phyloP scores from a whole-genome alignment of 1,140 invertebrate species.

The Drosophila sproati region DNA sequence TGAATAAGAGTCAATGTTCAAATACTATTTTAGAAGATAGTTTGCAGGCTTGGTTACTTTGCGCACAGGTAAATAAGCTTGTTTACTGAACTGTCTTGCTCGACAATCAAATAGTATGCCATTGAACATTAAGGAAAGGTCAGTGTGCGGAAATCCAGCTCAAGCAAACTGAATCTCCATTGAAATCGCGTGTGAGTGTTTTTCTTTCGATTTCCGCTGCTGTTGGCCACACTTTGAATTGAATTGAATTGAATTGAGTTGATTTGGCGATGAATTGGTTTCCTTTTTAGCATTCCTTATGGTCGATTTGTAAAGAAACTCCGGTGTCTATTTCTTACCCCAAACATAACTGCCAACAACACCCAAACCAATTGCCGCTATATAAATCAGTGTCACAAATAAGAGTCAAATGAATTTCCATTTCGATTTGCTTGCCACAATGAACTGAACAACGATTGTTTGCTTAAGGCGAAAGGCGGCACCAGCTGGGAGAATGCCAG shows the following conservation, averaged over 20 bases:
- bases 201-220: constrained; percentile 18
- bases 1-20: too few species aligned
- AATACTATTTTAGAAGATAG: too few species aligned
- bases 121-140: not conserved
- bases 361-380: not conserved
- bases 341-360: too few species aligned
- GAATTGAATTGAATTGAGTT: constrained; percentile 21
- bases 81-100: too few species aligned
- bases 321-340: constrained; percentile 1
- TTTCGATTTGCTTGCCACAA: constrained; percentile 23
- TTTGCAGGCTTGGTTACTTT: too few species aligned
- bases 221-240: constrained; percentile 8
- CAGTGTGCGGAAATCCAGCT: constrained; percentile 17
- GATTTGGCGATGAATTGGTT: constrained; percentile 52
- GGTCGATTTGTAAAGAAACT: constrained; percentile 8
- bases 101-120: constrained; percentile 4
- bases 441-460: constrained; percentile 41
- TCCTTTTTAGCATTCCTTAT: not conserved
- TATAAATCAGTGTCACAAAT: constrained; percentile 20
- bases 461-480: constrained; percentile 33
- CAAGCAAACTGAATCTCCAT: constrained; percentile 9
- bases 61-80: too few species aligned
- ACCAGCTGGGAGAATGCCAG: constrained; percentile 22
- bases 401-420: constrained; percentile 20
- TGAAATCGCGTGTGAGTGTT: constrained; percentile 29